A percentile compares a stretch with the other conserved stretches of the same genome.
phyloP scores from a whole-genome alignment of 2,113 vertebrate species.

The Malurus cyaneus region DNA sequence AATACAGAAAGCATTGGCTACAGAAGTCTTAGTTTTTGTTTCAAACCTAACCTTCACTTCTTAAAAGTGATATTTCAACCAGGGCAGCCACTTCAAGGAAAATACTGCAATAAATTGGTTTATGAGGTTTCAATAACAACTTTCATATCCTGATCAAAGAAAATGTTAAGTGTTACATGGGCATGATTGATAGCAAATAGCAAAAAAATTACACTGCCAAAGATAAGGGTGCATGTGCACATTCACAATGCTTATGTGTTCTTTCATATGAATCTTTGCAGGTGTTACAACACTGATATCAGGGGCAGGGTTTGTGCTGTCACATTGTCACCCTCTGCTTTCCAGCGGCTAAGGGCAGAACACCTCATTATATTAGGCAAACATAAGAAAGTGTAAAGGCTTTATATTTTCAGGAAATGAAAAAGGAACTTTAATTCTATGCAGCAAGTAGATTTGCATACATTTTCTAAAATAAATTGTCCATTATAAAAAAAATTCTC shows the following conservation, averaged over 20 bases:
- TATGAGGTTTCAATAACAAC: background rate
- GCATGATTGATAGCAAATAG: background rate
- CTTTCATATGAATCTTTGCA: background rate
- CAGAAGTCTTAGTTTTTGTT: background rate
- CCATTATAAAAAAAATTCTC: background rate
- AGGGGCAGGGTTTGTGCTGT: background rate
- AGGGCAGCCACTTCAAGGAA: background rate
- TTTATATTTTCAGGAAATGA: background rate
- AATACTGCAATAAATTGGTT: background rate
- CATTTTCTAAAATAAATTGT: background rate
- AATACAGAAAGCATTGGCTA: background rate
- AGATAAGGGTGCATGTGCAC: background rate
- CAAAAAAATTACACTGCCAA: background rate
- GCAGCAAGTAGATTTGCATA: background rate
- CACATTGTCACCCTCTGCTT: background rate
- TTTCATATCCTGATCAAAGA: background rate
- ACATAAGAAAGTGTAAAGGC: background rate
- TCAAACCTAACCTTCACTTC: background rate
- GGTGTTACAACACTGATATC: background rate
- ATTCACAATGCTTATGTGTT: background rate
- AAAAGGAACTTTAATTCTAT: background rate
- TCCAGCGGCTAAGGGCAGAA: background rate
- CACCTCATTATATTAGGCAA: background rate
- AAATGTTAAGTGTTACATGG: accelerated
- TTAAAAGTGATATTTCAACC: background rate